phyloP scores from a whole-genome alignment of 2,113 vertebrate species.

The Recurvirostra avosetta region DNA sequence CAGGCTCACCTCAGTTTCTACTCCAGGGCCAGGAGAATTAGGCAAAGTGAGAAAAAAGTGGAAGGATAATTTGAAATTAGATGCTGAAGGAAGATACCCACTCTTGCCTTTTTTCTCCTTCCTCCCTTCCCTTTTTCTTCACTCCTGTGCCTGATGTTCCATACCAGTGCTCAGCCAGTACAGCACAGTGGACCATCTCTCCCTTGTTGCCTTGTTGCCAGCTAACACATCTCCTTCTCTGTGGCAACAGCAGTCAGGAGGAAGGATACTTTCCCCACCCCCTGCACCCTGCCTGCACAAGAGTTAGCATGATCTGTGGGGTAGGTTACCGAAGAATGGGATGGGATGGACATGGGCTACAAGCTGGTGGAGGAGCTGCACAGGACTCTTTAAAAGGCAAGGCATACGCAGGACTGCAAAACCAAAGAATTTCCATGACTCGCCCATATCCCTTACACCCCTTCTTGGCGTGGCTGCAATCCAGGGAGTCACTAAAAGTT shows the following conservation, averaged over 20 bases:
- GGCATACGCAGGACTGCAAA: neutral
- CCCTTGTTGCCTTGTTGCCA: neutral
- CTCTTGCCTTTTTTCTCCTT: neutral
- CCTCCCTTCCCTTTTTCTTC: neutral
- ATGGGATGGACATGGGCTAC: neutral
- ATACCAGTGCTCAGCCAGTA: neutral
- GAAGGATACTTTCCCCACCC: neutral
- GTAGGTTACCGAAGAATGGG: neutral
- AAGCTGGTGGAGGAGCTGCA: neutral
- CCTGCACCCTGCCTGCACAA: neutral
- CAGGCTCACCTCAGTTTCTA: neutral
- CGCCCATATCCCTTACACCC: too few relatives aligned
- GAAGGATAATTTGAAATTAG: neutral
- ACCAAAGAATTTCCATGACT: neutral
- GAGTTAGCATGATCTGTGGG: neutral
- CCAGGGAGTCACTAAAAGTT: neutral
- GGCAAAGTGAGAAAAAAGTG: neutral
- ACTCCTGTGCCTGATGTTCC: neutral
- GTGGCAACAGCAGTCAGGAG: neutral
- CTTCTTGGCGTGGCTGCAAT: neutral
- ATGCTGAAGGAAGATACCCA: neutral
- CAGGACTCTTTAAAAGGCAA: neutral
- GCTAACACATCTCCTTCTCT: neutral
- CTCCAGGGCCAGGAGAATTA: neutral
- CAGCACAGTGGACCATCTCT: neutral